Conservation (phyloP, 2,888 invertebrate genomes). For the Clunio marinus region DNA sequence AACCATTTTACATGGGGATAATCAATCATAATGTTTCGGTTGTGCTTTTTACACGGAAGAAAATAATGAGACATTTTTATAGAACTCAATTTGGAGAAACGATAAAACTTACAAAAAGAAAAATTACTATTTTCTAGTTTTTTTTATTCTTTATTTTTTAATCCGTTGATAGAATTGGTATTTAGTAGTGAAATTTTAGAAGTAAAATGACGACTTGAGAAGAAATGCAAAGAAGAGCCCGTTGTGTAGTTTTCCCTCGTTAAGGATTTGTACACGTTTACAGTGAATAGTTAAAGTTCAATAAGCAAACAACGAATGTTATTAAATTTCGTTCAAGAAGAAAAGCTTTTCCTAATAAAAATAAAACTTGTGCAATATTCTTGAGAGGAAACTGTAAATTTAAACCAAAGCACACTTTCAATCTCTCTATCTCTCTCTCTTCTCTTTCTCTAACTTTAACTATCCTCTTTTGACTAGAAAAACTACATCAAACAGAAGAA, state of each 20-base stretch:
- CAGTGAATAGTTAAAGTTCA: no score
- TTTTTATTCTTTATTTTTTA: slow-evolving; percentile 4
- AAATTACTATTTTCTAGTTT: slow-evolving; percentile 2
- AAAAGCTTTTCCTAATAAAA: neutral
- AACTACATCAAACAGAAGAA: slow-evolving; percentile 7
- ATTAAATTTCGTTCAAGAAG: no score
- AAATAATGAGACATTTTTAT: neutral
- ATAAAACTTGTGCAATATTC: no score
- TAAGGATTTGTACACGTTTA: no score
- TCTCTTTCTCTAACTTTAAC: no score
- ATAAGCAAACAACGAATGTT: no score
- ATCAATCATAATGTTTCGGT: slow-evolving; percentile 29
- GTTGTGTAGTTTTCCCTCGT: no score
- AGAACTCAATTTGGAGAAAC: neutral
- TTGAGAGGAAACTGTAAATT: neutral
- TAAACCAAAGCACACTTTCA: neutral
- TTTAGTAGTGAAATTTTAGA: no score
- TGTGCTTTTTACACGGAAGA: slow-evolving; percentile 25
- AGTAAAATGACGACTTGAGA: no score
- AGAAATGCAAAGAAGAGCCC: no score
- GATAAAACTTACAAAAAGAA: neutral
- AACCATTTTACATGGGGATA: slow-evolving; percentile 20
- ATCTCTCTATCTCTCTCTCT: slow-evolving; percentile 15
- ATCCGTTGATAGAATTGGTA: slow-evolving; percentile 10
- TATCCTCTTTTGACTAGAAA: neutral